phyloP scores from a whole-genome alignment of 2,888 invertebrate genomes.

The Magallana nippona region DNA sequence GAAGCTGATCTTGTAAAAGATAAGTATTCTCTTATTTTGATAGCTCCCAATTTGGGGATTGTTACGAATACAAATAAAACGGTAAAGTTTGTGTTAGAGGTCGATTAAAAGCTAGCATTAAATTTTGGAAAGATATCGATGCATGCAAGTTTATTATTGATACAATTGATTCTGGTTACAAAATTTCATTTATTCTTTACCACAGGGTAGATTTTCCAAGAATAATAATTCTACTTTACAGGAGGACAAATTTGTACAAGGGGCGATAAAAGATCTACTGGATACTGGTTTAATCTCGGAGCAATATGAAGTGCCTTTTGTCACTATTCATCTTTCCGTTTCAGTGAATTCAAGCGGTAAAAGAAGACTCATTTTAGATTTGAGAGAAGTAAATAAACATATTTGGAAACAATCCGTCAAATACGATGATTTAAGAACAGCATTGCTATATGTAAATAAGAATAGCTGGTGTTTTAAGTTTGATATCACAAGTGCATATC shows the following conservation, averaged over 20 bases:
- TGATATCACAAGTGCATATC: conserved; percentile 47
- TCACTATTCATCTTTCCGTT: conserved; percentile 50
- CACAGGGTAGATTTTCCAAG: conserved; percentile 12
- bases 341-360: conserved; percentile 44
- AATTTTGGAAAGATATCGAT: conserved; percentile 50
- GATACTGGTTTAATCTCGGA: conserved; percentile 41
- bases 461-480: conserved; percentile 36
- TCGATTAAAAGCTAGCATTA: conserved; percentile 43
- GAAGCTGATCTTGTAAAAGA: conserved; percentile 38
- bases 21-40: conserved; percentile 45
- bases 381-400: conserved; percentile 51
- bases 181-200: conserved; percentile 48
- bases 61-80: conserved; percentile 48
- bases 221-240: conserved; percentile 49
- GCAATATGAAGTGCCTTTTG: conserved; percentile 29
- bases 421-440: conserved; percentile 47
- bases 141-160: conserved; percentile 43
- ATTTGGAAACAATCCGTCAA: conserved; percentile 46
- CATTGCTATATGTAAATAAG: too few species aligned
- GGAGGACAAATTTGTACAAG: conserved; percentile 47
- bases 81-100: conserved; percentile 42
- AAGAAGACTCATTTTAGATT: conserved; percentile 52
- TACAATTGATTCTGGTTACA: conserved; percentile 48
- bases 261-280: conserved; percentile 48
- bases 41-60: conserved; percentile 40